phyloP scores from a whole-genome alignment of 2,888 invertebrate genomes.

The Dolichomitus sp. region DNA sequence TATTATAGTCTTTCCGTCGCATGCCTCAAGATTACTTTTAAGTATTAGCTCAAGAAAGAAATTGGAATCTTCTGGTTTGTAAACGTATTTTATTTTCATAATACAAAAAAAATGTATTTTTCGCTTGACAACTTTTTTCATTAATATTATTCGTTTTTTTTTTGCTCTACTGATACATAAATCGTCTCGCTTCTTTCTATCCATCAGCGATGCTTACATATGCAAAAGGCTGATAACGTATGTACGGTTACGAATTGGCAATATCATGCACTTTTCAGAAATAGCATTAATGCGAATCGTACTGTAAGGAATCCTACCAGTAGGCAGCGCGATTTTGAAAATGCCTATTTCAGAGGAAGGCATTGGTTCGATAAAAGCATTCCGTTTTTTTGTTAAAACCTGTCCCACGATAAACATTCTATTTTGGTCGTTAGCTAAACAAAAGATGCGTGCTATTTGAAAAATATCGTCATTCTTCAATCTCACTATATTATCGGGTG shows the following conservation, averaged over 20 bases:
- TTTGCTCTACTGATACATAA: too few relatives aligned
- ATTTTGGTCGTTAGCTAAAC: neutral
- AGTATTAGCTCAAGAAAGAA: too few relatives aligned
- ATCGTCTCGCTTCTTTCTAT: too few relatives aligned
- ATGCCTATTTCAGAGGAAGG: neutral
- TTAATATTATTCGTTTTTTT: too few relatives aligned
- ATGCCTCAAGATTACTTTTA: too few relatives aligned
- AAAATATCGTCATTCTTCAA: neutral
- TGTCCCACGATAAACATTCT: neutral
- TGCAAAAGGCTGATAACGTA: too few relatives aligned
- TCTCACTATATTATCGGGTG: neutral
- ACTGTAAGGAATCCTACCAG: neutral
- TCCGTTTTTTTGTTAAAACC: neutral
- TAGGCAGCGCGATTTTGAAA: neutral
- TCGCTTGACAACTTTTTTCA: too few relatives aligned
- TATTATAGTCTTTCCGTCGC: too few relatives aligned
- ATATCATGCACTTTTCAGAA: neutral
- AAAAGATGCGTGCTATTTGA: neutral
- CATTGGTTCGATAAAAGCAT: neutral
- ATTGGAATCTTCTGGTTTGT: too few relatives aligned
- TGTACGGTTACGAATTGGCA: too few relatives aligned
- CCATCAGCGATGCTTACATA: too few relatives aligned
- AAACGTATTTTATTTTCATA: too few relatives aligned
- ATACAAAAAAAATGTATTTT: neutral
- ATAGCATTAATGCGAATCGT: neutral